Conservation (phyloP, 2,888 invertebrate species). For the Strigamia crassipes region DNA sequence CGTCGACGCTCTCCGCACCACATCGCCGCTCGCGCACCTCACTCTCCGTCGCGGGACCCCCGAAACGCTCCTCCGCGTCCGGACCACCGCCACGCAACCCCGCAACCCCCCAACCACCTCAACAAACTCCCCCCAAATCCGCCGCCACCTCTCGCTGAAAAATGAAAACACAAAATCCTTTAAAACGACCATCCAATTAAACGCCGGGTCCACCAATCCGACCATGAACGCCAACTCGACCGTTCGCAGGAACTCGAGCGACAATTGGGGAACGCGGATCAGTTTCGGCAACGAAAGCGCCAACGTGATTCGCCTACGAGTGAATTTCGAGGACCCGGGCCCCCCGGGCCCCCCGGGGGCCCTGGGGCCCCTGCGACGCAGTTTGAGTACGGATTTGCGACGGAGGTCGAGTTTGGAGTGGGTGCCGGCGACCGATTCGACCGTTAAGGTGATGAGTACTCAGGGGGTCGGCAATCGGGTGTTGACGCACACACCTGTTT, state of each 20-base stretch:
- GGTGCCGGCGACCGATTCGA: background rate
- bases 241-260: background rate
- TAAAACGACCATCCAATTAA: background rate
- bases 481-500: background rate
- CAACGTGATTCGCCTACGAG: background rate
- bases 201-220: background rate
- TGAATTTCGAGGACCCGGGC: background rate
- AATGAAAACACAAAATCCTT: background rate
- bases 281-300: background rate
- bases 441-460: background rate
- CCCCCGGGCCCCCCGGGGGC: no score
- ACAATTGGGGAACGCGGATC: background rate
- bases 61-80: background rate
- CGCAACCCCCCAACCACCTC: no score
- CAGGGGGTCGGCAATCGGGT: background rate
- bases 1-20: slow-evolving; percentile 14
- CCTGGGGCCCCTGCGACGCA: background rate
- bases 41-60: background rate
- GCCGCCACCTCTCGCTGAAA: background rate
- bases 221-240: background rate
- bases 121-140: background rate
- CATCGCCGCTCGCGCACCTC: slow-evolving; percentile 14
- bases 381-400: background rate
- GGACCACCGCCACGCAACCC: background rate
- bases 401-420: background rate